A percentile compares a stretch with the other conserved stretches of the same genome.
Evolutionary conservation across 2,113 vertebrate genomes (phyloP).

Genomic region (Corythoichthys intestinalis): DNA sequence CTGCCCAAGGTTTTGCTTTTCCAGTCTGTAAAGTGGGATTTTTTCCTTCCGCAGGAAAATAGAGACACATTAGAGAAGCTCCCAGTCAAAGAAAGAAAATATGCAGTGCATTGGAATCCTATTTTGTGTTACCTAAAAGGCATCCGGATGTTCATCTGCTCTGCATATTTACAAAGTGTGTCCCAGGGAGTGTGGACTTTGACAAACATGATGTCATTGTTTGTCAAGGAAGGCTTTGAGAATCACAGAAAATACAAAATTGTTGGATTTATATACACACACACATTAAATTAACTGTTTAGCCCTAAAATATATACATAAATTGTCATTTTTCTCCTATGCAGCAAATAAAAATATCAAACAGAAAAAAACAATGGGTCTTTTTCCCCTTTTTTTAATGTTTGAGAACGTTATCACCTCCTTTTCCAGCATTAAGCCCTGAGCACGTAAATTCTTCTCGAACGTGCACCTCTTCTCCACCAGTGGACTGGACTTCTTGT

Average conservation of each 20-base stretch:
- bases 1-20: slow-evolving; percentile 92
- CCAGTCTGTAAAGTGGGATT: slow-evolving; percentile 93
- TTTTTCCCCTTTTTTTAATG: not conserved
- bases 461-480: slow-evolving; percentile 95
- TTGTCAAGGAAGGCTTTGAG: slow-evolving; percentile 87
- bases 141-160: slow-evolving; percentile 98
- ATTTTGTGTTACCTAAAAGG: slow-evolving; percentile 85
- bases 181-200: slow-evolving; percentile 97
- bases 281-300: not conserved
- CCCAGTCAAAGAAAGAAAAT: not conserved
- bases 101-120: not conserved
- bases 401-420: slow-evolving; percentile 73
- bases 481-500: slow-evolving; percentile 92
- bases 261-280: not conserved
- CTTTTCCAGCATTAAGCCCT: slow-evolving; percentile 95
- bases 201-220: slow-evolving; percentile 96
- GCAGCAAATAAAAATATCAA: too few species aligned
- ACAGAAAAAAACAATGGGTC: not conserved
- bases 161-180: slow-evolving; percentile 93
- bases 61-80: slow-evolving; percentile 33
- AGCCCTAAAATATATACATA: too few species aligned
- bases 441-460: slow-evolving; percentile 93
- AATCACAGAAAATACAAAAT: slow-evolving; percentile 3
- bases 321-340: too few species aligned
- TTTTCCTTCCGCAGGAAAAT: slow-evolving; percentile 81